These are phyloP conservation scores for Pandion haliaetus DNA, from an alignment of 2,113 vertebrate genomes.

Conservation along the genomic window DNA sequence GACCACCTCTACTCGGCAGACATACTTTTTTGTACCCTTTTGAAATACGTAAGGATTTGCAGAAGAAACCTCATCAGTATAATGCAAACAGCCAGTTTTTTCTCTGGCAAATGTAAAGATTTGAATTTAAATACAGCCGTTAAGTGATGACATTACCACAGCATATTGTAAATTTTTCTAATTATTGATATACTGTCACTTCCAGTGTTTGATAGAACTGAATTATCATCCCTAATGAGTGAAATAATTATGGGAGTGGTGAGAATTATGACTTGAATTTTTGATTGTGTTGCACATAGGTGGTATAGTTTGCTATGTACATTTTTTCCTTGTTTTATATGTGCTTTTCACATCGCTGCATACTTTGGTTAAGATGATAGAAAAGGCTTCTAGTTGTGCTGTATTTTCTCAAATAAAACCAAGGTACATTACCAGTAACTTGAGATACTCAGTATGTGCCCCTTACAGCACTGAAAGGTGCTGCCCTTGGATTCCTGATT, in stretches of 20 bases:
- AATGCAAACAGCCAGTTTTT: conserved; percentile 73
- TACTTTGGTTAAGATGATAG: conserved; percentile 71
- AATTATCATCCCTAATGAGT: conserved; percentile 78
- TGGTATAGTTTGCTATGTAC: conserved; percentile 82
- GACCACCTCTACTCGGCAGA: conserved; percentile 54
- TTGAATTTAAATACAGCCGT: conserved; percentile 77
- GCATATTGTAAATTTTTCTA: conserved; percentile 82
- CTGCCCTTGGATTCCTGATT: conserved; percentile 9
- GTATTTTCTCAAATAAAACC: conserved; percentile 66
- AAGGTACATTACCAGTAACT: conserved; percentile 48
- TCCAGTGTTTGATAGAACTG: conserved; percentile 80
- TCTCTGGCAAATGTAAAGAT: conserved; percentile 76
- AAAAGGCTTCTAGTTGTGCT: conserved; percentile 61
- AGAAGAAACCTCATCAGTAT: conserved; percentile 85
- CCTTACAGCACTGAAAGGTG: background rate
- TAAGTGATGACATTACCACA: conserved; percentile 84
- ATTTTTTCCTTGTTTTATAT: conserved; percentile 83
- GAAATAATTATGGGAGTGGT: conserved; percentile 77
- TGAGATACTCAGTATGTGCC: background rate
- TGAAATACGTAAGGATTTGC: conserved; percentile 72
- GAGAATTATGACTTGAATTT: conserved; percentile 89
- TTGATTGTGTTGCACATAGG: conserved; percentile 87
- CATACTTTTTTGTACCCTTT: conserved; percentile 73
- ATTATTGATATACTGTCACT: conserved; percentile 84
- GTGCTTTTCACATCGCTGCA: conserved; percentile 84